Percentiles rank a stretch among this genome's conserved stretches.
Conservation (phyloP, 2,888 invertebrate species). For the Drosophila maculinotata region DNA sequence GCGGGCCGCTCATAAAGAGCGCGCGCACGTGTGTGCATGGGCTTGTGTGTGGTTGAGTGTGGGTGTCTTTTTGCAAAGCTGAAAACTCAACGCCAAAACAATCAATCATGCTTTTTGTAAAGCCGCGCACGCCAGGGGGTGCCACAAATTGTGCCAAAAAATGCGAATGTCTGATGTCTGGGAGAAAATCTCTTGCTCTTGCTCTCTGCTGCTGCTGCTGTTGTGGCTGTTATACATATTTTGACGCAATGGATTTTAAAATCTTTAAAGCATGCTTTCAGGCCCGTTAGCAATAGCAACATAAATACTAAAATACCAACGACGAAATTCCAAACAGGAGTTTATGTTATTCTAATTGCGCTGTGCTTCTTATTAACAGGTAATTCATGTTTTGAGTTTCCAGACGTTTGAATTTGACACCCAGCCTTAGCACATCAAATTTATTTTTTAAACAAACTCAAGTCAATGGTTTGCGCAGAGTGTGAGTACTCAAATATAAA, state of each 20-base stretch:
- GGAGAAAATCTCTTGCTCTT: constrained; percentile 11
- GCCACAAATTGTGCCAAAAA: constrained; percentile 54
- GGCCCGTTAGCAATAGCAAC: not conserved
- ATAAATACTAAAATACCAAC: not conserved
- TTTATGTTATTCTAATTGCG: constrained; percentile 1
- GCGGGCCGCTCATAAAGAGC: constrained; percentile 2
- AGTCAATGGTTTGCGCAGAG: no score
- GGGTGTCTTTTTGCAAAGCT: constrained; percentile 19
- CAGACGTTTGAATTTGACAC: not conserved
- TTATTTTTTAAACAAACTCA: no score
- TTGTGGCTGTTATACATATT: not conserved
- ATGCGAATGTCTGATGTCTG: constrained; percentile 9
- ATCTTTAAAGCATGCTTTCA: constrained; percentile 20
- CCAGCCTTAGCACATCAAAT: not conserved
- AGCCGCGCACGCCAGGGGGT: constrained; percentile 13
- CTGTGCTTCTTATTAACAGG: not conserved
- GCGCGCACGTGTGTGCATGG: constrained; percentile 3
- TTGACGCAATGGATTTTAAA: constrained; percentile 8
- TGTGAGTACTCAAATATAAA: no score
- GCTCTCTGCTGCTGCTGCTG: constrained; percentile 3
- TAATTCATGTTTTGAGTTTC: not conserved
- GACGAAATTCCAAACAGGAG: constrained; percentile 1
- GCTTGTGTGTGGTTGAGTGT: constrained; percentile 4
- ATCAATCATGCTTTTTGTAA: constrained; percentile 68
- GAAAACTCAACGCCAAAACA: constrained; percentile 58